Percentiles rank a stretch among this genome's conserved stretches.
phyloP scores from a whole-genome alignment of 2,113 vertebrate genomes.

The Rhinichthys klamathensis region DNA sequence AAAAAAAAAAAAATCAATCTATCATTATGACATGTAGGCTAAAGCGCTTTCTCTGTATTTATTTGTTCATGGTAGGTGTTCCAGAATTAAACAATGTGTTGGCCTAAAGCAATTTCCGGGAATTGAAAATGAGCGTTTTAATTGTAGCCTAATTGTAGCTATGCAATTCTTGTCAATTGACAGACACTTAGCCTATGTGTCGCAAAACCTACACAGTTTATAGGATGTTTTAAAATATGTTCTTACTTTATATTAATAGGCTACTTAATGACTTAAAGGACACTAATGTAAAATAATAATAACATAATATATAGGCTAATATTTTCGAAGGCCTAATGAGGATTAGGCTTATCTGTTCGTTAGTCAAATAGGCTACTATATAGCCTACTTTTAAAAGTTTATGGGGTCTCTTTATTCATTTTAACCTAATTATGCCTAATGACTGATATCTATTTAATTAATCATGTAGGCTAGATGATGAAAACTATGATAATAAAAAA shows the following conservation, averaged over 20 bases:
- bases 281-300: background rate
- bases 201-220: background rate
- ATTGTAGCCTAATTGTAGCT: background rate
- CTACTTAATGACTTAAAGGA: background rate
- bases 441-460: background rate
- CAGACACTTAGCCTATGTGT: background rate
- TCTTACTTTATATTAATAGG: background rate
- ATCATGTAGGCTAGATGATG: background rate
- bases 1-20: background rate
- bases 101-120: background rate
- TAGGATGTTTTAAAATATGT: background rate
- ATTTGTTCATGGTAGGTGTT: background rate
- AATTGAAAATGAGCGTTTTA: background rate
- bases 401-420: background rate
- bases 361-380: background rate
- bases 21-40: background rate
- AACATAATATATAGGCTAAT: background rate
- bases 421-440: background rate
- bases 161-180: background rate
- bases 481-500: background rate
- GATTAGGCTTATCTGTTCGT: background rate
- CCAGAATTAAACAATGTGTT: background rate
- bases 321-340: background rate
- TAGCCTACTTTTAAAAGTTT: background rate
- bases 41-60: background rate